A percentile compares a stretch with the other conserved stretches of the same genome.
These are phyloP conservation scores for Dermatemys mawii DNA, from an alignment of 2,113 vertebrate genomes.

Conservation along the genomic window DNA sequence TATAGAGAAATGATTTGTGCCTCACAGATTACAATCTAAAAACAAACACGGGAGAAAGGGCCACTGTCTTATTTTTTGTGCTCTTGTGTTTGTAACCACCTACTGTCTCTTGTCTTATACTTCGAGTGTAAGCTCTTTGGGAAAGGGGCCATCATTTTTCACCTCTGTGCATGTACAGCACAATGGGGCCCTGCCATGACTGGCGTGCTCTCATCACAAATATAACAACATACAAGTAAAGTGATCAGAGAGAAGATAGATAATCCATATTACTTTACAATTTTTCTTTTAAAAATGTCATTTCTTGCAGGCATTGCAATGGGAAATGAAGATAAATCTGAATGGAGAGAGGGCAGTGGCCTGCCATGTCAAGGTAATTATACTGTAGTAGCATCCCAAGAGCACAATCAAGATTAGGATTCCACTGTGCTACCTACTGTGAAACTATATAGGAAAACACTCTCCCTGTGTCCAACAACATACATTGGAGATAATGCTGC, in stretches of 20 bases:
- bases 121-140: not conserved
- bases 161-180: not conserved
- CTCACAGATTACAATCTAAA: not conserved
- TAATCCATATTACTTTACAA: not conserved
- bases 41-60: not conserved
- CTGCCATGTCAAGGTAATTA: not conserved
- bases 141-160: not conserved
- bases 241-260: not conserved
- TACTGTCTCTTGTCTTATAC: too few relatives aligned
- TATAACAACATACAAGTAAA: accelerated
- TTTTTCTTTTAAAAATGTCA: not conserved
- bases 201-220: not conserved
- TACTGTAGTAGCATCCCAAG: not conserved
- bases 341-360: not conserved
- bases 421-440: too few relatives aligned
- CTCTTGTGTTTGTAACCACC: too few relatives aligned
- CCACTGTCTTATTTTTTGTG: not conserved
- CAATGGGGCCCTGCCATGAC: accelerated
- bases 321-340: accelerated
- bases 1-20: too few relatives aligned
- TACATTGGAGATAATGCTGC: not conserved
- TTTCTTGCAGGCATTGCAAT: not conserved
- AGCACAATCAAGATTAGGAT: too few relatives aligned
- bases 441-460: too few relatives aligned
- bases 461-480: too few relatives aligned